These are phyloP conservation scores for Brenthis hecate DNA, from an alignment of 2,888 invertebrate species.

Conservation along the genomic window DNA sequence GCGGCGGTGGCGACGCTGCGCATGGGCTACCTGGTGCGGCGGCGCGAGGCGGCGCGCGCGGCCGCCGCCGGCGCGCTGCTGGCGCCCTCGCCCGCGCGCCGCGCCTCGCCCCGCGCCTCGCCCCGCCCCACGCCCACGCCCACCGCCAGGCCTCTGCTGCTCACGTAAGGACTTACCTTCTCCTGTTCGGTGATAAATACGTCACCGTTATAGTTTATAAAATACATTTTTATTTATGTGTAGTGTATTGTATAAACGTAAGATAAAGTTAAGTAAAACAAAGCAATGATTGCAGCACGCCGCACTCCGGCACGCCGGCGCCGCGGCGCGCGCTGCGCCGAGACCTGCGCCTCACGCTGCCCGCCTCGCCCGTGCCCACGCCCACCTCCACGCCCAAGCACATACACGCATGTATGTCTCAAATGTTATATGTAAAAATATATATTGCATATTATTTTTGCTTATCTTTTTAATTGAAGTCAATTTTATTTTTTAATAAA, in stretches of 20 bases:
- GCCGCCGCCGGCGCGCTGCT: constrained; percentile 53
- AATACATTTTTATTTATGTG: no score
- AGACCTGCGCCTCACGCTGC: constrained; percentile 34
- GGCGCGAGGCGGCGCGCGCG: constrained; percentile 55
- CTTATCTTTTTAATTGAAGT: no score
- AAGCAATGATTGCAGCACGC: constrained; percentile 2
- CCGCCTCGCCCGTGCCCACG: constrained; percentile 29
- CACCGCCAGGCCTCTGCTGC: constrained; percentile 32
- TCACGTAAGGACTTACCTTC: not conserved
- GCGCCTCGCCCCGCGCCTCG: constrained; percentile 38
- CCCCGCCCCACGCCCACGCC: constrained; percentile 39
- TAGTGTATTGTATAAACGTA: no score
- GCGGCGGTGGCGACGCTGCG: constrained; percentile 59
- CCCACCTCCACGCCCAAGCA: no score
- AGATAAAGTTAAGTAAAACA: no score
- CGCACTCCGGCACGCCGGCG: constrained; percentile 30
- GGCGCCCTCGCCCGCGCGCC: constrained; percentile 37
- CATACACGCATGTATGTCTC: no score
- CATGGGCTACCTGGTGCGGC: constrained; percentile 68
- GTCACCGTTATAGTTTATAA: no score
- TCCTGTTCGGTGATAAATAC: no score
- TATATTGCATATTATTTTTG: no score
- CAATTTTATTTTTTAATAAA: no score
- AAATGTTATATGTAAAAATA: no score
- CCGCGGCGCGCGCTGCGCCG: constrained; percentile 53